phyloP scores from a whole-genome alignment of 2,888 invertebrate genomes.

The Sussaba pulchella region DNA sequence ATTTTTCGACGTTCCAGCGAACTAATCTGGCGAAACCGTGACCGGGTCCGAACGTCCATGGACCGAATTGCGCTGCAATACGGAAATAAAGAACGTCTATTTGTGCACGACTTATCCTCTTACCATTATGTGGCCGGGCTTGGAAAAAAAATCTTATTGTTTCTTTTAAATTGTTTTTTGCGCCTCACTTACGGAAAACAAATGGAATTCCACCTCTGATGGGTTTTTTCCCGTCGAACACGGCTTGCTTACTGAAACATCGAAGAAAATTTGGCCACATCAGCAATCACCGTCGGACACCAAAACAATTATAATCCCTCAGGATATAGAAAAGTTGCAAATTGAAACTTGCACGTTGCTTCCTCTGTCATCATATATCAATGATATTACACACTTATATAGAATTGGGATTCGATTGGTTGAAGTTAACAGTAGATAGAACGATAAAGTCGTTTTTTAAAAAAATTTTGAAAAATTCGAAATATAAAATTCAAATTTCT shows the following conservation, averaged over 20 bases:
- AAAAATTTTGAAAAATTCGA: no score
- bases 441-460: no score
- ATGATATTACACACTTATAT: no score
- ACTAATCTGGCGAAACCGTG: conserved; percentile 98
- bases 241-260: conserved; percentile 94
- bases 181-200: conserved; percentile 98
- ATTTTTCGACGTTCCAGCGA: conserved; percentile 95
- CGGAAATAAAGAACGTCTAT: conserved; percentile 16
- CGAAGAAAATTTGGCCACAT: conserved; percentile 42
- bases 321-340: no score
- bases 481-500: no score
- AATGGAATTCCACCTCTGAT: conserved; percentile 98
- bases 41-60: conserved; percentile 97
- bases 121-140: no score
- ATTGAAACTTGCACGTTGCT: no score
- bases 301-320: no score
- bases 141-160: conserved; percentile 14
- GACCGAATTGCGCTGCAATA: conserved; percentile 95
- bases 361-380: no score
- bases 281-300: no score
- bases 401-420: no score
- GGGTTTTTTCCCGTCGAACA: conserved; percentile 98
- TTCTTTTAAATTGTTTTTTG: conserved; percentile 41
- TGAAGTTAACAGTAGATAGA: no score
- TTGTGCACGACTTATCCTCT: conserved; percentile 9